Evolutionary conservation across 1,140 invertebrate species (phyloP).

Genomic region (Galleria mellonella): DNA sequence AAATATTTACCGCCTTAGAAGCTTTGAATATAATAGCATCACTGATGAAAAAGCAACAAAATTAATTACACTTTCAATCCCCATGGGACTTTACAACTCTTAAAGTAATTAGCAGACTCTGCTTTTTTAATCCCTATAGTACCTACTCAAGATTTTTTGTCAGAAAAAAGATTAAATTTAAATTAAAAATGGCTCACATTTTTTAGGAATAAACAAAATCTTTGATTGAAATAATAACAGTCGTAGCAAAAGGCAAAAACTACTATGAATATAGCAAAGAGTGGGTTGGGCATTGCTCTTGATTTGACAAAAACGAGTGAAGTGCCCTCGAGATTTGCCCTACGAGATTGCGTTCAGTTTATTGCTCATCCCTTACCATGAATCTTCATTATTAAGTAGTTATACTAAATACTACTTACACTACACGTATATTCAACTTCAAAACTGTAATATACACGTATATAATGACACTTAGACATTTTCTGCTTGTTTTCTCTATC

Average conservation of each 20-base stretch:
- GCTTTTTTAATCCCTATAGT: neutral
- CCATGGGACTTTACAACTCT: no score
- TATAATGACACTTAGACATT: no score
- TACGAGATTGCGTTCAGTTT: slow-evolving; percentile 23
- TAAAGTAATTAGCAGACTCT: no score
- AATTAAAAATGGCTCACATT: no score
- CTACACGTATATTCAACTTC: no score
- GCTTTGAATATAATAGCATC: no score
- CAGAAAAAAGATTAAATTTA: neutral
- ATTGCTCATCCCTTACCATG: slow-evolving; percentile 13
- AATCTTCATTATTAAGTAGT: neutral
- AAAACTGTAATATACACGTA: no score
- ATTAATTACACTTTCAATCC: no score
- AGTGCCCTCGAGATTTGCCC: slow-evolving; percentile 21
- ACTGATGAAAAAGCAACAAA: no score
- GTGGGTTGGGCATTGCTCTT: slow-evolving; percentile 13
- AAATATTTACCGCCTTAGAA: no score
- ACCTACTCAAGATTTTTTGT: neutral
- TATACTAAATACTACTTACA: neutral
- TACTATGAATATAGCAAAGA: slow-evolving; percentile 4
- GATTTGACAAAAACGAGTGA: slow-evolving; percentile 33
- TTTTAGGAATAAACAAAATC: slow-evolving; percentile 1
- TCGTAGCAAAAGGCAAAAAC: slow-evolving; percentile 3
- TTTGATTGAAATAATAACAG: slow-evolving; percentile 1
- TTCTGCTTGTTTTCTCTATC: no score